Evolutionary conservation across 2,797 vertebrate species (phyloP).

Genomic region (Bufotes viridis): DNA sequence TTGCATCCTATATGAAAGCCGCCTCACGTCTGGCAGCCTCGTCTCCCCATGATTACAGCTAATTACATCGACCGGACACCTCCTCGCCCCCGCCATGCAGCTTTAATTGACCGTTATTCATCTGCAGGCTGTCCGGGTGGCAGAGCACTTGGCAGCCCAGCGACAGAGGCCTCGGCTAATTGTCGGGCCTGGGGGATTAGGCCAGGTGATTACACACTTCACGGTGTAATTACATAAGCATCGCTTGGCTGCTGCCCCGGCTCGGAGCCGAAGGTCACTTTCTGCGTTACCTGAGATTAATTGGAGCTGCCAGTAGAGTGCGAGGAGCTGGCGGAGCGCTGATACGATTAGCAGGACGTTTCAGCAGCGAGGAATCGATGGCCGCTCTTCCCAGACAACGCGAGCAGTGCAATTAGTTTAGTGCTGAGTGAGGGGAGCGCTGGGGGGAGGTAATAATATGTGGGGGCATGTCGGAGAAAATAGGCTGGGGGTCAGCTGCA

Average conservation of each 20-base stretch:
- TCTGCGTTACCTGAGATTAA: slow-evolving; percentile 92
- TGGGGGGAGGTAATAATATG: slow-evolving; percentile 46
- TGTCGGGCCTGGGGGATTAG: slow-evolving; percentile 93
- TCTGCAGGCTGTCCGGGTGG: slow-evolving; percentile 82
- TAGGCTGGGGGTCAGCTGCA: slow-evolving; percentile 11
- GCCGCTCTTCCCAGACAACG: slow-evolving; percentile 74
- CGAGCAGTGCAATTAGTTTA: slow-evolving; percentile 74
- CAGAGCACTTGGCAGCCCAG: slow-evolving; percentile 81
- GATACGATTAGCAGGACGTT: slow-evolving; percentile 97
- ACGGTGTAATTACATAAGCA: slow-evolving; percentile 98
- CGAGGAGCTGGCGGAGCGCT: slow-evolving; percentile 87
- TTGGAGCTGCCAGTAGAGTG: slow-evolving; percentile 93
- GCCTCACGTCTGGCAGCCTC: slow-evolving; percentile 78
- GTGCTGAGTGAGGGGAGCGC: slow-evolving; percentile 77
- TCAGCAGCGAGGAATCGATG: slow-evolving; percentile 89
- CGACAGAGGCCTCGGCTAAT: slow-evolving; percentile 87
- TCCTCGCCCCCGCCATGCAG: slow-evolving; percentile 88
- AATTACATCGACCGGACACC: slow-evolving; percentile 94
- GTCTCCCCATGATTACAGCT: slow-evolving; percentile 91
- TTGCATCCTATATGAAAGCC: slow-evolving; percentile 83
- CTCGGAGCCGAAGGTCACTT: slow-evolving; percentile 87
- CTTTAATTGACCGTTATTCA: slow-evolving; percentile 98
- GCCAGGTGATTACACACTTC: slow-evolving; percentile 98
- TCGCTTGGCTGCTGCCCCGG: slow-evolving; percentile 87
- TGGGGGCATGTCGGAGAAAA: slow-evolving; percentile 7